Base-by-base conservation (phyloP, 2,797 vertebrate species). In the Lateolabrax maculatus region DNA sequence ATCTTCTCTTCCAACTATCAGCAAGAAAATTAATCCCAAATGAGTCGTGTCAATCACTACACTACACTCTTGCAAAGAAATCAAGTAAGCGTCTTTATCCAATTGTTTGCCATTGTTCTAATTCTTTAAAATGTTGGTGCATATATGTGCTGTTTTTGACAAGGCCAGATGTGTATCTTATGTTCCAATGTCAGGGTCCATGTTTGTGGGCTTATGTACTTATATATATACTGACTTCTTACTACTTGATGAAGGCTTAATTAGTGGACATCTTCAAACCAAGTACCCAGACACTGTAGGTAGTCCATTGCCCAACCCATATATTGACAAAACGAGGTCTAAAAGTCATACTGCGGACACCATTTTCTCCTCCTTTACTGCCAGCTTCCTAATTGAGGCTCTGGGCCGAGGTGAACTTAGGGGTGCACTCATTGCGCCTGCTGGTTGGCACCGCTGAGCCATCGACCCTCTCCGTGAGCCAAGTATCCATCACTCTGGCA, bases 401-500 rank as follows among this genome's bases (percentile, higher is more conserved):
- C 10, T 73, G 74, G 60, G 80, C 72, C 1, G 63, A 67, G 78
- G 49, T 83, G 71, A 80, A 82, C 74, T 77, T 81, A 66, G 87
- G 77, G 77, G 71, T 67, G 72, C 53, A 37, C 70, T 84, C 23
- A 39, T 34, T 81, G 76, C 21, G 51, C 70, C 86, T 75, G 75
- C 67, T 83, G 77, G 72, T 84, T 85, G 81, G 84, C 76, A 79
- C 71, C 9, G 18, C 71, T 66, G 60, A 83, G 72, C 70, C 84
- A 81, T 84, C 48, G 13, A 87, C 72, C 53, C 48, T 71, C 74
- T 80, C 71, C 2, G 44, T 71, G 66, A 88, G 87, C 85, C 84
- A 85, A 89, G 63, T 67, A 89, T 86, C 91, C 75, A 90, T 91
- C 90, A 89, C 71, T 85, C 84, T 83, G 87, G 83, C 77, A 81